Conservation (phyloP, 2,797 vertebrate species). For the Apodemus agrarius region DNA sequence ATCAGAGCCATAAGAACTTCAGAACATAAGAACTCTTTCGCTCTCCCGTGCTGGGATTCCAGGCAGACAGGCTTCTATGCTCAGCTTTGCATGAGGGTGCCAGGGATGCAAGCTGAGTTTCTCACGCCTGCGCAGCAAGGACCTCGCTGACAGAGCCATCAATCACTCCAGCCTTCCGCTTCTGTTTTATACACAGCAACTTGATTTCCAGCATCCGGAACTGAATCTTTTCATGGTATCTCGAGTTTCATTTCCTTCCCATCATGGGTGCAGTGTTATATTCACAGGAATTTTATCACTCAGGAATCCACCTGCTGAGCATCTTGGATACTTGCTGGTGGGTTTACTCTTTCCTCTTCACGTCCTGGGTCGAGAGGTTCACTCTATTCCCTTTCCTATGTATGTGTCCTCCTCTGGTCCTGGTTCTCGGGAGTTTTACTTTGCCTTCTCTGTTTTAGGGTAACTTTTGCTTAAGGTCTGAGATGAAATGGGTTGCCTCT, state of each 20-base stretch:
- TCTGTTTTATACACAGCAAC: constrained; percentile 6
- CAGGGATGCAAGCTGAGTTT: not conserved
- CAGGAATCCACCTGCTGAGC: not conserved
- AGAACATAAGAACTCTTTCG: too few species aligned
- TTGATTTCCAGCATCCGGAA: not conserved
- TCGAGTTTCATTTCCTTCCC: not conserved
- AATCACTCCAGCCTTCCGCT: not conserved
- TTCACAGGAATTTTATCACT: constrained; percentile 24
- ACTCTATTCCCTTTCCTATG: not conserved
- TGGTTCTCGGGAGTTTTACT: not conserved
- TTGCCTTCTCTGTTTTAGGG: constrained; percentile 12
- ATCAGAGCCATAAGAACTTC: not conserved
- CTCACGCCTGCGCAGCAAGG: not conserved
- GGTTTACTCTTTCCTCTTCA: not conserved
- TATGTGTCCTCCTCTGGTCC: not conserved
- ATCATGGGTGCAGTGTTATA: not conserved
- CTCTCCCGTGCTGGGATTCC: not conserved
- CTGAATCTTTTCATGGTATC: not conserved
- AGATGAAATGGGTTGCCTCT: not conserved
- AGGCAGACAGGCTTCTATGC: not conserved
- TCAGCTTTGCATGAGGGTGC: not conserved
- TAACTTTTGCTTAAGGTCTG: not conserved
- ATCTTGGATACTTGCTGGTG: not conserved
- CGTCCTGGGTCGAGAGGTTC: not conserved
- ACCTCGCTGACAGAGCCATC: not conserved